Conservation (phyloP, 2,113 vertebrate genomes). For the Picathartes gymnocephalus region DNA sequence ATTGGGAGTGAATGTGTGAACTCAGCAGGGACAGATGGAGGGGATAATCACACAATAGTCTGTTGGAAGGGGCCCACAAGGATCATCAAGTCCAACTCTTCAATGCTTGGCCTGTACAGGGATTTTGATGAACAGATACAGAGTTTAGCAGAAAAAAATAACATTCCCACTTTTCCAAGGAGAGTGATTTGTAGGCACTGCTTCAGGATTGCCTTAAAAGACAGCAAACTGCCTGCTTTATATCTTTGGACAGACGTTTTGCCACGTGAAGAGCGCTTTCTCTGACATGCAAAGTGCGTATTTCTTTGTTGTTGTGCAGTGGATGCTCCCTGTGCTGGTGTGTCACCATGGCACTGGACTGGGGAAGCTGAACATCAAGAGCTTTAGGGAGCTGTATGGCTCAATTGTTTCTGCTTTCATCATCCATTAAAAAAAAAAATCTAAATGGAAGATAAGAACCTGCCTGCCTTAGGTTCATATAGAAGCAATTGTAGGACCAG, state of each 20-base stretch:
- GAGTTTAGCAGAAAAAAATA: not conserved
- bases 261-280: not conserved
- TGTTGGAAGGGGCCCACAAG: not conserved
- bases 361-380: not conserved
- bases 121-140: not conserved
- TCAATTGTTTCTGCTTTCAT: slow-evolving; percentile 20
- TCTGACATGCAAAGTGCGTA: not conserved
- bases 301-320: not conserved
- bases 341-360: not conserved
- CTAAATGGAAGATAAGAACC: not conserved
- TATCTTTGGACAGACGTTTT: not conserved
- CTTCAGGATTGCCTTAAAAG: not conserved
- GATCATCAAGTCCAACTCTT: not conserved
- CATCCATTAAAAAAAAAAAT: not conserved
- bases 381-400: not conserved
- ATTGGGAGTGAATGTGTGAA: not conserved
- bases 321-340: not conserved
- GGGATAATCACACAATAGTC: not conserved
- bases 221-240: not conserved
- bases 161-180: not conserved
- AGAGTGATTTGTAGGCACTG: not conserved
- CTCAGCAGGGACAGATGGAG: not conserved
- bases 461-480: not conserved
- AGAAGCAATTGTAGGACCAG: not conserved
- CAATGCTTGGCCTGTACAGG: not conserved